A percentile compares a stretch with the other conserved stretches of the same genome.
These are phyloP conservation scores for Alethe castanea DNA, from an alignment of 2,113 vertebrate genomes.

Conservation along the genomic window DNA sequence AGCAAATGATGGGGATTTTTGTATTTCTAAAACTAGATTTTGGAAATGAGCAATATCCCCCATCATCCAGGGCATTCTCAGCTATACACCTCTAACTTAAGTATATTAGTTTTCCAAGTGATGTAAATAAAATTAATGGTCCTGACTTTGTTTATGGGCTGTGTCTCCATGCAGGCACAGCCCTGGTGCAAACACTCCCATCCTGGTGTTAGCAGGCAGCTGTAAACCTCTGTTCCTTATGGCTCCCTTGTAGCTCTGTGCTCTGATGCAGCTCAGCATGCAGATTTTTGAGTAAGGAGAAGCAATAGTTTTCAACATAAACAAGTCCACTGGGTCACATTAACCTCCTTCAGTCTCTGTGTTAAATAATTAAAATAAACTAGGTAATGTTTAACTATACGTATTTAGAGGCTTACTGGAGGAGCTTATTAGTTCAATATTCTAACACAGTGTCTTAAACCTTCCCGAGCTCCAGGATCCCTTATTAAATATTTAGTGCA, in stretches of 20 bases:
- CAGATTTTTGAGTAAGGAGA: constrained; percentile 57
- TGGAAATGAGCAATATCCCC: neutral
- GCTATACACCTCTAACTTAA: fast-evolving
- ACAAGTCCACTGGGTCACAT: constrained; percentile 53
- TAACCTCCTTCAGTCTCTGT: constrained; percentile 38
- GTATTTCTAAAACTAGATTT: neutral
- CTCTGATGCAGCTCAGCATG: constrained; percentile 47
- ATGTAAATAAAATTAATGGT: neutral
- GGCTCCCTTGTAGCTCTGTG: constrained; percentile 36
- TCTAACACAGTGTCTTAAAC: constrained; percentile 34
- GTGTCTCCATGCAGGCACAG: neutral
- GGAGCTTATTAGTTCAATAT: constrained; percentile 42
- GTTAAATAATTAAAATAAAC: constrained; percentile 51
- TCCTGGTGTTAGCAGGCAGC: neutral
- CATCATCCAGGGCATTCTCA: neutral
- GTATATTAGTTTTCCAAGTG: neutral
- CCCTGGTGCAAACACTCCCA: neutral
- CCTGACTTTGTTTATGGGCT: neutral
- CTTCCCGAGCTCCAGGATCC: constrained; percentile 48
- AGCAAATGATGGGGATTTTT: neutral
- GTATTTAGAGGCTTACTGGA: constrained; percentile 55
- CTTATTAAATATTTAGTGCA: constrained; percentile 49
- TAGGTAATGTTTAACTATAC: constrained; percentile 43
- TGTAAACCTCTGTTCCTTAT: constrained; percentile 8
- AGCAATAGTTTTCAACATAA: constrained; percentile 53